Conservation (phyloP, 92 coral and sea anemone species). For the Bergia sp. region DNA sequence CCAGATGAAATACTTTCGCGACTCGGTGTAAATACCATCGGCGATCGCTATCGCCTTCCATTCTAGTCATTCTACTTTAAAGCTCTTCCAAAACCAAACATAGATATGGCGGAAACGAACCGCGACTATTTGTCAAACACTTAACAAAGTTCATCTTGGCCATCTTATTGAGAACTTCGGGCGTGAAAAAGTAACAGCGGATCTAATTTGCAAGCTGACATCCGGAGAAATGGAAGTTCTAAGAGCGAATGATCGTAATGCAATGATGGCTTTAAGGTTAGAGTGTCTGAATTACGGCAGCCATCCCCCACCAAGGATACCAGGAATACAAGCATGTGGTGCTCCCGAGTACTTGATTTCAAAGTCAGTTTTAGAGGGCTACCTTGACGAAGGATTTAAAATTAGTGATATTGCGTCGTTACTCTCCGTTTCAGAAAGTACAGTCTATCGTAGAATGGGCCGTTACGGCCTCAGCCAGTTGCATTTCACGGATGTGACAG, state of each 20-base stretch:
- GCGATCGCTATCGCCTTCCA: not conserved
- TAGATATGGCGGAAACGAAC: conserved; percentile 42
- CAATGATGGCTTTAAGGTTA: conserved; percentile 6
- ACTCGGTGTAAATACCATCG: conserved; percentile 4
- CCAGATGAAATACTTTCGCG: conserved; percentile 14
- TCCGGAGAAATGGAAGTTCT: conserved; percentile 17
- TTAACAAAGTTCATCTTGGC: conserved; percentile 49
- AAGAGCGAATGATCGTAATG: conserved; percentile 1
- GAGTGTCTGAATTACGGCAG: conserved; percentile 10
- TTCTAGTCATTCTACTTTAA: conserved; percentile 1
- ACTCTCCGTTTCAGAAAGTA: conserved; percentile 67
- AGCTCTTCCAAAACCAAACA: no score
- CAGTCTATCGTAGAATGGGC: conserved; percentile 53
- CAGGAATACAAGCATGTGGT: not conserved
- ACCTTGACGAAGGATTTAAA: conserved; percentile 59
- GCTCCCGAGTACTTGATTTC: not conserved
- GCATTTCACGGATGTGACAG: conserved; percentile 11
- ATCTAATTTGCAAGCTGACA: conserved; percentile 23
- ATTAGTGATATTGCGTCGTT: conserved; percentile 59
- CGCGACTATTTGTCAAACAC: conserved; percentile 37
- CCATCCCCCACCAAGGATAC: not conserved
- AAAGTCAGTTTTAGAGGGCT: conserved; percentile 27
- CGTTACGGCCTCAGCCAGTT: conserved; percentile 9
- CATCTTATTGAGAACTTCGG: conserved; percentile 52
- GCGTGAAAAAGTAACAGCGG: conserved; percentile 58